Evolutionary conservation across 2,113 vertebrate species (phyloP).

Genomic region (Cynocephalus volans): DNA sequence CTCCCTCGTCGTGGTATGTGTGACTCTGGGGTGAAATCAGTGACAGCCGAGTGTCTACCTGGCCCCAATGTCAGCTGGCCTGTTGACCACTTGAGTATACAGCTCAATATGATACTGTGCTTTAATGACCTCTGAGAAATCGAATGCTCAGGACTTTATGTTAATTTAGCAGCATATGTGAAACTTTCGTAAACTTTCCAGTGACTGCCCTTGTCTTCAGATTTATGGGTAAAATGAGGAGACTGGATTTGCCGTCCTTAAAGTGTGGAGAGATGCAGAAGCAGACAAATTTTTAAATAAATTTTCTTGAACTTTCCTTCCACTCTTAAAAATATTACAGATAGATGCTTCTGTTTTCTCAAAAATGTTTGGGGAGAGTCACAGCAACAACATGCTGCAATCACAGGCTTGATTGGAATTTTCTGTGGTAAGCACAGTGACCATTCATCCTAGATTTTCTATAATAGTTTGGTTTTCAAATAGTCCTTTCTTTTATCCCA

Average conservation of each 20-base stretch:
- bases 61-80: background rate
- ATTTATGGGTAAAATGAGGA: slow-evolving; percentile 40
- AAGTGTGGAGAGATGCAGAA: background rate
- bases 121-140: background rate
- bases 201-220: background rate
- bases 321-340: background rate
- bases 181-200: slow-evolving; percentile 35
- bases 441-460: background rate
- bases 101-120: background rate
- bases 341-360: slow-evolving; percentile 26
- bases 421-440: background rate
- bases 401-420: background rate
- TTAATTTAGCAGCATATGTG: background rate
- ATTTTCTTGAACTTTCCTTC: background rate
- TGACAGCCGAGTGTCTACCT: slow-evolving; percentile 62
- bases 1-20: slow-evolving; percentile 56
- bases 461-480: background rate
- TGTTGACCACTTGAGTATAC: slow-evolving; percentile 29
- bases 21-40: slow-evolving; percentile 21
- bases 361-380: background rate
- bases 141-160: background rate
- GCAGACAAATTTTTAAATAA: background rate
- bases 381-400: background rate
- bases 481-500: slow-evolving; percentile 20
- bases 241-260: background rate